A percentile compares a stretch with the other conserved stretches of the same genome.
These are phyloP conservation scores for Bombyx mori DNA, from an alignment of 1,140 invertebrate genomes.

Conservation along the genomic window ASM3026992v2 NC_085127.1:9480501-9481000, in stretches of 20 bases:
- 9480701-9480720: slow-evolving; percentile 67
- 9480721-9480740: slow-evolving; percentile 63
- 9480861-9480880: no score
- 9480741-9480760: slow-evolving; percentile 69
- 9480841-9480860: slow-evolving; percentile 20
- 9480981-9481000: neutral
- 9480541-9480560: slow-evolving; percentile 19
- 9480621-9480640: slow-evolving; percentile 30
- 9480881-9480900: no score
- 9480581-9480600: slow-evolving; percentile 60
- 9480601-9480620: slow-evolving; percentile 36
- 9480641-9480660: slow-evolving; percentile 45
- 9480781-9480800: slow-evolving; percentile 65
- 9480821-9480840: slow-evolving; percentile 17
- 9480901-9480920: no score
- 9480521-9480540: slow-evolving; percentile 45
- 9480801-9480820: slow-evolving; percentile 35
- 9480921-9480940: no score
- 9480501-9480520: slow-evolving; percentile 55
- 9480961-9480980: no score
- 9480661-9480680: slow-evolving; percentile 61
- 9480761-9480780: slow-evolving; percentile 68
- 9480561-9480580: slow-evolving; percentile 53
- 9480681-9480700: slow-evolving; percentile 68
- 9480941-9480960: no score